phyloP scores from a whole-genome alignment of 2,888 invertebrate genomes.

The Papilio demoleus region DNA sequence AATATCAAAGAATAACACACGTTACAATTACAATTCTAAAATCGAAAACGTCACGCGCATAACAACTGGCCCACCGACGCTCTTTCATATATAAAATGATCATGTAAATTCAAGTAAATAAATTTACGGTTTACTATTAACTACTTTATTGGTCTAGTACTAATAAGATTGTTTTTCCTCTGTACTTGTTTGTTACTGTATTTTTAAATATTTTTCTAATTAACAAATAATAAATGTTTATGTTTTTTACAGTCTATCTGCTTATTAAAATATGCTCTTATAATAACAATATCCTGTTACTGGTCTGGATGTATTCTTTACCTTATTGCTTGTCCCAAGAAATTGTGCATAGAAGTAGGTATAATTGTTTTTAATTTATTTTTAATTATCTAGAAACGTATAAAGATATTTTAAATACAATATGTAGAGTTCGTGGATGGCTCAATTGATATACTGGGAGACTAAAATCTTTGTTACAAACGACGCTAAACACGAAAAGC shows the following conservation, averaged over 20 bases:
- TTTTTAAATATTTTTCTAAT: not conserved
- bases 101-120: too few relatives aligned
- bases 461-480: constrained; percentile 70
- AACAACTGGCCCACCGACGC: too few relatives aligned
- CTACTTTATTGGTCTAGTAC: not conserved
- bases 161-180: not conserved
- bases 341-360: constrained; percentile 66
- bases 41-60: too few relatives aligned
- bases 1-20: too few relatives aligned
- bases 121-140: not conserved
- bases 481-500: constrained; percentile 68
- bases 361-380: too few relatives aligned
- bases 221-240: not conserved
- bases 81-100: too few relatives aligned
- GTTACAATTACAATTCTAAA: too few relatives aligned
- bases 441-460: constrained; percentile 71
- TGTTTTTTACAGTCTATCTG: constrained; percentile 63
- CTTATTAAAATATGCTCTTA: constrained; percentile 59
- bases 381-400: too few relatives aligned
- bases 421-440: constrained; percentile 71
- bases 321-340: constrained; percentile 68
- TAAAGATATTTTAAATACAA: constrained; percentile 27
- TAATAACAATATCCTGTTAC: constrained; percentile 65
- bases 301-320: constrained; percentile 75
- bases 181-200: not conserved